phyloP scores from a whole-genome alignment of 2,888 invertebrate species.

The Beris chalybata region DNA sequence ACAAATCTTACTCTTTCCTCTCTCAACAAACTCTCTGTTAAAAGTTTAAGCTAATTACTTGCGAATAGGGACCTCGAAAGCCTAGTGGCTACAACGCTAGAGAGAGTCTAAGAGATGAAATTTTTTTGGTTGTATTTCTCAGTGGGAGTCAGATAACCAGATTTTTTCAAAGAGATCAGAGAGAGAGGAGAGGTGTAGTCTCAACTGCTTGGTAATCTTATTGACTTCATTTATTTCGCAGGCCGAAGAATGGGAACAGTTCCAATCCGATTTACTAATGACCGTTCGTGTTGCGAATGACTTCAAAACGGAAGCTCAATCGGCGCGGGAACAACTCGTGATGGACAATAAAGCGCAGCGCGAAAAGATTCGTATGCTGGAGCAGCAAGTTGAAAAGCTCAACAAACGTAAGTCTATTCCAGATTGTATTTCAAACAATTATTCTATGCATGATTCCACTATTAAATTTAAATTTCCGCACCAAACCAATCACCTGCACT shows the following conservation, averaged over 20 bases:
- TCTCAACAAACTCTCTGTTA: background rate
- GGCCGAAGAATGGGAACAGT: slow-evolving; percentile 87
- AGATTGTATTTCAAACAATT: background rate
- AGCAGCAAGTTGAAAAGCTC: slow-evolving; percentile 78
- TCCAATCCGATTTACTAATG: slow-evolving; percentile 88
- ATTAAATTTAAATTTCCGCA: slow-evolving; percentile 1
- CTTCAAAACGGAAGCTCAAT: slow-evolving; percentile 93
- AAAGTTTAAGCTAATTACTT: too few relatives aligned
- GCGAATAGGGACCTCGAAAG: too few relatives aligned
- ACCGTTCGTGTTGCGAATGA: slow-evolving; percentile 95
- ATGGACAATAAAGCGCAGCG: slow-evolving; percentile 79
- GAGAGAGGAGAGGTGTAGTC: too few relatives aligned
- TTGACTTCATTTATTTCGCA: slow-evolving; percentile 14
- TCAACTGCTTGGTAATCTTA: too few relatives aligned
- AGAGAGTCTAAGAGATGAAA: too few relatives aligned
- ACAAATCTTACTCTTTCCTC: background rate
- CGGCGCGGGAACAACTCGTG: slow-evolving; percentile 82
- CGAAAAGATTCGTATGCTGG: slow-evolving; percentile 74
- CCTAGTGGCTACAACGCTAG: too few relatives aligned
- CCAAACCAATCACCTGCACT: slow-evolving; percentile 1
- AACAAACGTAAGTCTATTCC: slow-evolving; percentile 57
- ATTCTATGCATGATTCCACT: background rate
- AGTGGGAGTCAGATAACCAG: too few relatives aligned
- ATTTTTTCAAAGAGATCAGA: too few relatives aligned
- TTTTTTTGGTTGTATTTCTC: too few relatives aligned